Conservation (phyloP, 2,888 invertebrate species). For the Orthosia cruda region DNA sequence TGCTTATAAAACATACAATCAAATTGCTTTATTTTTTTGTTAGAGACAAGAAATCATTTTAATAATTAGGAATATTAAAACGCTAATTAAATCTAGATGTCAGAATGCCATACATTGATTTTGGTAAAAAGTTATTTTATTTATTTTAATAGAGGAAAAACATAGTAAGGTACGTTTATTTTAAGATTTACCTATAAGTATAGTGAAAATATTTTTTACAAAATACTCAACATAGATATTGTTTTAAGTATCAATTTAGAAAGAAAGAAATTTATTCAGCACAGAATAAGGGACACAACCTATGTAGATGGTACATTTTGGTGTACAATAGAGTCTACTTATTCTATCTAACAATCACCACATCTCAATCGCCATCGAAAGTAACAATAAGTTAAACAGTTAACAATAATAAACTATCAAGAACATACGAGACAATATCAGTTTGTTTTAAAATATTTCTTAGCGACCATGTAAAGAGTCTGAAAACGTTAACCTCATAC, state of each 20-base stretch:
- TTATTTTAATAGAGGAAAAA: background rate
- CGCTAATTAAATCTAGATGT: background rate
- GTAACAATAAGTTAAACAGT: conserved; percentile 76
- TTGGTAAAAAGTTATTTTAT: conserved; percentile 20
- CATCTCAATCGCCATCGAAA: conserved; percentile 48
- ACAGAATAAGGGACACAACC: no score
- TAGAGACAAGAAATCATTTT: background rate
- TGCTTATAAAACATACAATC: conserved; percentile 1
- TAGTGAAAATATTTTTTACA: background rate
- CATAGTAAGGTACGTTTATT: background rate
- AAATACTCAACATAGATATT: no score
- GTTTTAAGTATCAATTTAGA: no score
- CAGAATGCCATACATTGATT: conserved; percentile 22
- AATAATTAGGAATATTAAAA: conserved; percentile 13
- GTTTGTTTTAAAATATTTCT: conserved; percentile 82
- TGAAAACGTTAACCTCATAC: conserved; percentile 83
- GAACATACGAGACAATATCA: conserved; percentile 72
- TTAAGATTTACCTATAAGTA: background rate
- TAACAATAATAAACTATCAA: conserved; percentile 88
- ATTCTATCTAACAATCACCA: conserved; percentile 40
- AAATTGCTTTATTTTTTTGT: background rate
- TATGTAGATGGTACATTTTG: no score
- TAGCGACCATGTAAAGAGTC: conserved; percentile 87
- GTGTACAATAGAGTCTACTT: background rate
- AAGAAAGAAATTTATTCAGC: no score